Evolutionary conservation across 1,140 invertebrate genomes (phyloP).

Genomic region (Drosophila miranda): DNA sequence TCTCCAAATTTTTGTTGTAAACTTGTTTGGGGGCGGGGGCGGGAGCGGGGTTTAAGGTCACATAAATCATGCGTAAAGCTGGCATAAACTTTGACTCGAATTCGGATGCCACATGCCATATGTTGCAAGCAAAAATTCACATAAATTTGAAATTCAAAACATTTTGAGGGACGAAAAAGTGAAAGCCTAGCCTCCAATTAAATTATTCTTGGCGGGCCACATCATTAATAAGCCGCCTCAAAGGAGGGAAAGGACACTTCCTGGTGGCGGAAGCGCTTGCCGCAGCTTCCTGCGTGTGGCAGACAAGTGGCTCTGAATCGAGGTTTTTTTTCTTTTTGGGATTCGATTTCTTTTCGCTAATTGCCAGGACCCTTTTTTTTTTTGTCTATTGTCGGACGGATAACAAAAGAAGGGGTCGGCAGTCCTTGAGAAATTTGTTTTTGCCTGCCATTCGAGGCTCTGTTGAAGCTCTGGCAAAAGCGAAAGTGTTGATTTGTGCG

Average conservation of each 20-base stretch:
- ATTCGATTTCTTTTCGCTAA: constrained; percentile 52
- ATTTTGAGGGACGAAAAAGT: not conserved
- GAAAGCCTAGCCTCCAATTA: constrained; percentile 41
- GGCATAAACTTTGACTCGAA: constrained; percentile 60
- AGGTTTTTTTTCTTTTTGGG: constrained; percentile 14
- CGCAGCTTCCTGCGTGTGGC: constrained; percentile 49
- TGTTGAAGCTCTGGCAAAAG: constrained; percentile 32
- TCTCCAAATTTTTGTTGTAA: constrained; percentile 70
- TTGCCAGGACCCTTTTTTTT: constrained; percentile 28
- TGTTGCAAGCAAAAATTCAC: constrained; percentile 33
- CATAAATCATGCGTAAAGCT: constrained; percentile 74
- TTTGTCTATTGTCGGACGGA: not conserved
- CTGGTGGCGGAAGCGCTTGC: constrained; percentile 5
- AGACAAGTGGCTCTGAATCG: constrained; percentile 39
- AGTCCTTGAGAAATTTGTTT: too few species aligned
- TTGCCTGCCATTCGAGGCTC: not conserved
- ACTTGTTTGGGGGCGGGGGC: constrained; percentile 35
- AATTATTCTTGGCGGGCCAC: constrained; percentile 25
- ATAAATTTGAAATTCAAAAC: constrained; percentile 27
- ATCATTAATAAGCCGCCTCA: constrained; percentile 45
- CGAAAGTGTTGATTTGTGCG: constrained; percentile 76
- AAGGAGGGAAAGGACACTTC: not conserved
- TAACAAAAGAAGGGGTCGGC: constrained; percentile 7
- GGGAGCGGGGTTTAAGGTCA: constrained; percentile 30
- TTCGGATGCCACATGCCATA: constrained; percentile 40